Conservation (phyloP, 1,140 invertebrate genomes). For the Eciton burchellii region DNA sequence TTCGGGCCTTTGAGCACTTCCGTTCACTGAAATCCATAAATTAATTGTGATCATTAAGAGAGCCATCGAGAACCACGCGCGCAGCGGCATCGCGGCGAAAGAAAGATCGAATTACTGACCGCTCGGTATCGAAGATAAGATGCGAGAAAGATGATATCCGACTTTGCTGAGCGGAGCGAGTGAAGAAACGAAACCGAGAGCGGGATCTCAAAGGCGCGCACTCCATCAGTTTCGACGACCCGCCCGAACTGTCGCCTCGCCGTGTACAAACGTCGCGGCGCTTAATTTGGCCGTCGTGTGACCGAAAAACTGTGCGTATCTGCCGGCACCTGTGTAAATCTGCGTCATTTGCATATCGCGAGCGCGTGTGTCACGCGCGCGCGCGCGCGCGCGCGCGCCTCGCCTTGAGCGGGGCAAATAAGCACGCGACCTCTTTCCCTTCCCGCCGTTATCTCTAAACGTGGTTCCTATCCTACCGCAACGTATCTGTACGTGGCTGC, state of each 20-base stretch:
- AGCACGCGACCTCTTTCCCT: constrained; percentile 36
- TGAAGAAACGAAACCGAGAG: neutral
- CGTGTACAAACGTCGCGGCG: neutral
- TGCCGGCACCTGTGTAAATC: constrained; percentile 69
- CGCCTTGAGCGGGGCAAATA: constrained; percentile 21
- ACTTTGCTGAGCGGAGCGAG: neutral
- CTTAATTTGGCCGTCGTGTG: constrained; percentile 9
- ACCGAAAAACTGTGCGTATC: constrained; percentile 12
- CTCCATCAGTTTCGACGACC: neutral
- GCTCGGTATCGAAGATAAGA: neutral
- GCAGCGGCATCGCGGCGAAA: neutral
- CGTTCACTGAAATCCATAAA: constrained; percentile 79
- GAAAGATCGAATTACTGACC: neutral
- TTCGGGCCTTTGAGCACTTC: constrained; percentile 84
- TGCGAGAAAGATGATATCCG: neutral
- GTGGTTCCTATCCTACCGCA: constrained; percentile 49
- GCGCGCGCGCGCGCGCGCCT: too few species aligned
- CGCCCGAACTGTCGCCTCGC: neutral
- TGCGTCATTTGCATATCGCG: constrained; percentile 56
- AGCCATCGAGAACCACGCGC: neutral
- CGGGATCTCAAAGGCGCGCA: too few species aligned
- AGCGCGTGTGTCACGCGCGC: constrained; percentile 28
- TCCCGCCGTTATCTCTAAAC: constrained; percentile 24
- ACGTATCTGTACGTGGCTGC: constrained; percentile 18
- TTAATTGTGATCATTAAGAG: constrained; percentile 33